Base-by-base conservation (phyloP, 2,113 vertebrate species). In the Petrocephalus microphthalmus region DNA sequence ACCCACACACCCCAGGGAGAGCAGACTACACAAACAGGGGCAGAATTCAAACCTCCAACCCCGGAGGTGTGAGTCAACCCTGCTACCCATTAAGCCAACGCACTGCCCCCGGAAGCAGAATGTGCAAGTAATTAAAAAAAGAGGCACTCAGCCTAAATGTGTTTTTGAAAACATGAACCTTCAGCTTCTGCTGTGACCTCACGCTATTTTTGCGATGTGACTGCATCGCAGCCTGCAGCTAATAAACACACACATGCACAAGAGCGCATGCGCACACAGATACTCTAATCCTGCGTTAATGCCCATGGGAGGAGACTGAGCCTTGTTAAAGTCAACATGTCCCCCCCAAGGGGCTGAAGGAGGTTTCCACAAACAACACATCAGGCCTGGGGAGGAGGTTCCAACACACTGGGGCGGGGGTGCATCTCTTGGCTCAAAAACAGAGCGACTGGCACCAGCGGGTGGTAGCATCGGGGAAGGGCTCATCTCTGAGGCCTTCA, bases 301-400 rank as follows among this genome's bases (percentile, higher is more conserved):
- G 20, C 81, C 81, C 45, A 49, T 33, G 89, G 37, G 57, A 86
- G 91, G 91, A 89, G 89, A n/a, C 11, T 10, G 33, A 42, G 89
- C 2, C 91, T 93, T 91, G 87, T 93, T 88, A 93, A 89, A 60
- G 81, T 53, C 90, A 88, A 87, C 90, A 78, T 42, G 54, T 22
- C n/a, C 37, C 37, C 87, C 54, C 37, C 29, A 42, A 64, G 81
- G 87, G 37, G 78, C 53, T 17, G 53, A 85, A 6, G 3, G 67
- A 45, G 89, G 84, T 7, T 87, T 90, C 89, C 86, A 88, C 84
- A 89, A 90, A 89, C 71, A 86, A 91, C 51, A 49, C 33, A 33
- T 64, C 25, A 33, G 54, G 52, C 56, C 78, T 25, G 29, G 37
- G 54, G 49, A 83, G 42, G 45, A 10, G 45, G 37, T 42, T 83